A percentile compares a stretch with the other conserved stretches of the same genome.
Evolutionary conservation across 2,888 invertebrate species (phyloP).

Genomic region (Morpho deidamia): DNA sequence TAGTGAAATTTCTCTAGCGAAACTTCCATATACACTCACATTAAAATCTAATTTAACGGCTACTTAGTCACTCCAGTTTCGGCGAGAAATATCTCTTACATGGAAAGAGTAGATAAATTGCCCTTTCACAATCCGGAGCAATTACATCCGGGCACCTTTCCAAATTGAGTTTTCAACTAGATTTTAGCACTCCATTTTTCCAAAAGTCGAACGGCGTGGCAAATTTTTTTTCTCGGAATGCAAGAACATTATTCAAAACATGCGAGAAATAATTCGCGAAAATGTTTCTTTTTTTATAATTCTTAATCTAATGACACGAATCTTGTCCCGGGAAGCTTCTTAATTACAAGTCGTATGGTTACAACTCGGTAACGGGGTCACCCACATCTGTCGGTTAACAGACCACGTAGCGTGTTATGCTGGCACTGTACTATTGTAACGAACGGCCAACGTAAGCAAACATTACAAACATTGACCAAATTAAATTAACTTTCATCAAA

Average conservation of each 20-base stretch:
- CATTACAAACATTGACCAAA: too few relatives aligned
- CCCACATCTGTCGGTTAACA: constrained; percentile 54
- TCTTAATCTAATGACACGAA: constrained; percentile 43
- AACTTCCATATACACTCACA: not conserved
- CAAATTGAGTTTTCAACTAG: constrained; percentile 22
- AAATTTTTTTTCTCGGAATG: constrained; percentile 31
- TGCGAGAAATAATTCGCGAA: constrained; percentile 32
- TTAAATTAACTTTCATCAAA: too few relatives aligned
- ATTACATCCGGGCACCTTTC: constrained; percentile 19
- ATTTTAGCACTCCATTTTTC: constrained; percentile 20
- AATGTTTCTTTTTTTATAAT: constrained; percentile 33
- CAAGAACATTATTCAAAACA: constrained; percentile 41
- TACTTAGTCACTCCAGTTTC: constrained; percentile 6
- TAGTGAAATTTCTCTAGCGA: not conserved
- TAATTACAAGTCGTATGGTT: constrained; percentile 46
- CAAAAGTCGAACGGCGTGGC: constrained; percentile 6
- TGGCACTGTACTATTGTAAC: constrained; percentile 5
- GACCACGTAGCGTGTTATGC: constrained; percentile 32
- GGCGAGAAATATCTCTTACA: constrained; percentile 13
- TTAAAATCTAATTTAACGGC: constrained; percentile 1
- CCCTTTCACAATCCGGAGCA: constrained; percentile 21
- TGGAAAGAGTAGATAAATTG: constrained; percentile 20
- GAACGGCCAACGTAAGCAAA: constrained; percentile 2
- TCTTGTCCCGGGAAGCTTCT: constrained; percentile 40
- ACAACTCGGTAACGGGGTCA: constrained; percentile 41